phyloP scores from a whole-genome alignment of 2,113 vertebrate species.

The Chaetops frenatus region DNA sequence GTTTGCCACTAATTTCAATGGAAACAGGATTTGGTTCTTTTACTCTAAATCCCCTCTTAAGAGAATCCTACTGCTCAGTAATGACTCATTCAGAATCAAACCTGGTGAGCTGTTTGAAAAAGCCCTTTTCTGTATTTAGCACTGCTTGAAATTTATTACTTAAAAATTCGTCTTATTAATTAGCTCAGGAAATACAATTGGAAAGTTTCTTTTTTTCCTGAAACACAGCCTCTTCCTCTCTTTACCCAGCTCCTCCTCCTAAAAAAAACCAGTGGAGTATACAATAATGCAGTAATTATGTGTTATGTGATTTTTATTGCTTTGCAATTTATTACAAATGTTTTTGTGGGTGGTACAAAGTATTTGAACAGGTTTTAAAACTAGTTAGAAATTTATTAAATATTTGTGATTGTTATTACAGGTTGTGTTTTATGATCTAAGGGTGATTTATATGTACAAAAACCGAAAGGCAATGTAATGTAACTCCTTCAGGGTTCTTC shows the following conservation, averaged over 20 bases:
- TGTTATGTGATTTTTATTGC: slow-evolving; percentile 69
- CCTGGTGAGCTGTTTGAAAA: slow-evolving; percentile 23
- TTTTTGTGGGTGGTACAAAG: slow-evolving; percentile 71
- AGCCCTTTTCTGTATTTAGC: slow-evolving; percentile 38
- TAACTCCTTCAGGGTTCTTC: not conserved
- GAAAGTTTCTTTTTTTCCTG: slow-evolving; percentile 34
- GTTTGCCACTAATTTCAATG: not conserved
- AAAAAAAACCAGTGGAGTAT: not conserved
- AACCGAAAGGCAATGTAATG: not conserved
- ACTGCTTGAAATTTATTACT: slow-evolving; percentile 3
- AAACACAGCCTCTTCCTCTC: slow-evolving; percentile 9
- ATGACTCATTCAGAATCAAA: slow-evolving; percentile 53
- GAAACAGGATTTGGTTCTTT: slow-evolving; percentile 18
- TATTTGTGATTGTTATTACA: slow-evolving; percentile 72
- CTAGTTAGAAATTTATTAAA: slow-evolving; percentile 62
- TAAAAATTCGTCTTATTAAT: slow-evolving; percentile 2
- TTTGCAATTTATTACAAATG: slow-evolving; percentile 61
- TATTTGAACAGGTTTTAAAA: slow-evolving; percentile 69
- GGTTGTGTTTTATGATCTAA: slow-evolving; percentile 62
- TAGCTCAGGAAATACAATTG: slow-evolving; percentile 41
- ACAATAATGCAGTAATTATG: slow-evolving; percentile 71
- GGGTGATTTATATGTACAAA: slow-evolving; percentile 42
- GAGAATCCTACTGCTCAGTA: slow-evolving; percentile 43
- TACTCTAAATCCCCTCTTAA: slow-evolving; percentile 34
- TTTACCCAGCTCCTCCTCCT: not conserved